These are phyloP conservation scores for Ailuropoda melanoleuca DNA, from an alignment of 2,113 vertebrate species.

Conservation along the genomic window DNA sequence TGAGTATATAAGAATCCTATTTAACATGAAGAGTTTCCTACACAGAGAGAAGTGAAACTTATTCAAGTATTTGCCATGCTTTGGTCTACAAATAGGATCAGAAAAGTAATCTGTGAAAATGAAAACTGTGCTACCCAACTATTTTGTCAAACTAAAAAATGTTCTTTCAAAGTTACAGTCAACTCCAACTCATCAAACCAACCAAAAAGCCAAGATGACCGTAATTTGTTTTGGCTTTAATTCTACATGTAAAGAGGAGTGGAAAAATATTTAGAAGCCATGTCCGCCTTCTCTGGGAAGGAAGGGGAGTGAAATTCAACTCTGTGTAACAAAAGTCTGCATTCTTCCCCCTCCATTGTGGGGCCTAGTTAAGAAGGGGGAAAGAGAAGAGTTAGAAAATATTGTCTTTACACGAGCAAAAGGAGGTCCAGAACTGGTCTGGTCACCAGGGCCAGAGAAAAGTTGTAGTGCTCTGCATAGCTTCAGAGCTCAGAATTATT, in stretches of 20 bases:
- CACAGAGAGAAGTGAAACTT: slow-evolving; percentile 57
- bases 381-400: not conserved
- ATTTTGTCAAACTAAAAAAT: slow-evolving; percentile 36
- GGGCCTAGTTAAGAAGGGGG: not conserved
- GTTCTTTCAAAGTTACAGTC: slow-evolving; percentile 38
- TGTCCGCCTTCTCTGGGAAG: not conserved
- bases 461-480: not conserved
- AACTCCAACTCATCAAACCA: slow-evolving; percentile 48
- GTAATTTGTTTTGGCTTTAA: slow-evolving; percentile 53
- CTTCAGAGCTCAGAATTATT: not conserved
- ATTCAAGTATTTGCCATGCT: not conserved
- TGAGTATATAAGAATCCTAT: not conserved
- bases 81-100: slow-evolving; percentile 17
- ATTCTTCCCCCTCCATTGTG: not conserved
- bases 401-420: not conserved
- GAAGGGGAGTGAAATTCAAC: slow-evolving; percentile 1
- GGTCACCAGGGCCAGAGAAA: not conserved
- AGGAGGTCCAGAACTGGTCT: not conserved
- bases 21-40: not conserved
- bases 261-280: slow-evolving; percentile 61
- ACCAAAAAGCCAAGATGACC: slow-evolving; percentile 12
- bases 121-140: not conserved
- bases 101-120: slow-evolving; percentile 49
- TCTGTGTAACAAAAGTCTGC: slow-evolving; percentile 39
- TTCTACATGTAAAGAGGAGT: not conserved